A percentile compares a stretch with the other conserved stretches of the same genome.
Evolutionary conservation across 2,113 vertebrate species (phyloP).

Genomic region (Pardalotus punctatus): DNA sequence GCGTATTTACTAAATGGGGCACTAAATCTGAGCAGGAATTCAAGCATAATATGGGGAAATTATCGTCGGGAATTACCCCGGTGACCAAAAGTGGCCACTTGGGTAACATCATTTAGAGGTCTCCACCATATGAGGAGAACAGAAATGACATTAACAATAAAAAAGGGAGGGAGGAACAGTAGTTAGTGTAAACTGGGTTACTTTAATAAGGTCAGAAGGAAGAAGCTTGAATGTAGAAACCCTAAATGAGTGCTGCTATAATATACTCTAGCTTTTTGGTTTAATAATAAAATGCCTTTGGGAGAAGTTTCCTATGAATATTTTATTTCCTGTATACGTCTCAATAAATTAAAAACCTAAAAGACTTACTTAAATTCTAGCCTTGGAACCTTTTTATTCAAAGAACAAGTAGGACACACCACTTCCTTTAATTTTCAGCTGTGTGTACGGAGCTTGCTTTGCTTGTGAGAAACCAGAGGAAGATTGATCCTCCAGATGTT

Average conservation of each 20-base stretch:
- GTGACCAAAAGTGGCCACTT: conserved; percentile 44
- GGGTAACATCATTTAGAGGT: conserved; percentile 46
- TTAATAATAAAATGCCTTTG: conserved; percentile 60
- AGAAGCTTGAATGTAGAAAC: background rate
- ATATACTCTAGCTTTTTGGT: conserved; percentile 5
- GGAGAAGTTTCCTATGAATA: conserved; percentile 53
- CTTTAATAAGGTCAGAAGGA: conserved; percentile 59
- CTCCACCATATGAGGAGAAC: background rate
- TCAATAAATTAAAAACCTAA: conserved; percentile 45
- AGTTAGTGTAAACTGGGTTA: conserved; percentile 58
- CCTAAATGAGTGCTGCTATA: conserved; percentile 36
- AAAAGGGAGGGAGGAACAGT: conserved; percentile 20
- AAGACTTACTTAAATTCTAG: conserved; percentile 29
- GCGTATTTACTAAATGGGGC: conserved; percentile 34
- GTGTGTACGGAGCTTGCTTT: background rate
- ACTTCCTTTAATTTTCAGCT: background rate
- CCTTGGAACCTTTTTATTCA: conserved; percentile 24
- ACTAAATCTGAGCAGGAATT: conserved; percentile 37
- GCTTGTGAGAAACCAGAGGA: background rate
- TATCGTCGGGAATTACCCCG: conserved; percentile 47
- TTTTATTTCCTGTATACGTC: conserved; percentile 42
- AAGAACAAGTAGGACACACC: background rate
- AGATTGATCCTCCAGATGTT: background rate
- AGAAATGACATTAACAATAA: conserved; percentile 53
- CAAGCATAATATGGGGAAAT: conserved; percentile 45